Percentiles rank a stretch among this genome's conserved stretches.
These are phyloP conservation scores for Micrasema longulum DNA, from an alignment of 1,140 invertebrate species.

Conservation along the genomic window DNA sequence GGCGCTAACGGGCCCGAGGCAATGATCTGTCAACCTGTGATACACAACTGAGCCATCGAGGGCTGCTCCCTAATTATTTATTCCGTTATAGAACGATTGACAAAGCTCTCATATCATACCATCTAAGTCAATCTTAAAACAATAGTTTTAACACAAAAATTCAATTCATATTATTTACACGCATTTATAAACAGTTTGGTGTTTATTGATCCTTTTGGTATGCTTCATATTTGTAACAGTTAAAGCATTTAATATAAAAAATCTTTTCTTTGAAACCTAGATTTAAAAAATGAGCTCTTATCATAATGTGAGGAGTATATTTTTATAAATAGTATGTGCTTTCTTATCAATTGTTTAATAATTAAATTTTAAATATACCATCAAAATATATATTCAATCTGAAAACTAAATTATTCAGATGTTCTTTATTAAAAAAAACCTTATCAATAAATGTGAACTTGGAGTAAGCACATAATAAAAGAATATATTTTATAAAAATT, in stretches of 20 bases:
- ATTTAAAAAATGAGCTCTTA: conserved; percentile 6
- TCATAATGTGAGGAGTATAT: conserved; percentile 27
- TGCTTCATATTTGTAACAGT: conserved; percentile 25
- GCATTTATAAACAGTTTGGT: conserved; percentile 18
- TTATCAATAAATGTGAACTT: neutral
- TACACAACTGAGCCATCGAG: conserved; percentile 51
- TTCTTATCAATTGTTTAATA: conserved; percentile 1
- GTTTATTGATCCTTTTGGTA: conserved; percentile 28
- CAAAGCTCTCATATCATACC: conserved; percentile 33
- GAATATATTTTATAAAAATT: conserved; percentile 9
- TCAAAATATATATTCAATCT: conserved; percentile 9
- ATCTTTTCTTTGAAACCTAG: neutral
- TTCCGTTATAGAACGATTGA: conserved; percentile 31
- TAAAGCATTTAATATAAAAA: conserved; percentile 31
- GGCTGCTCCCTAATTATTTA: conserved; percentile 45
- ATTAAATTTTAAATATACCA: too few species aligned
- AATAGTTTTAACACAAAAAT: conserved; percentile 16
- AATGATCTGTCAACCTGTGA: conserved; percentile 56
- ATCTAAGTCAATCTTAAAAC: conserved; percentile 26
- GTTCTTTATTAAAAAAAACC: too few species aligned
- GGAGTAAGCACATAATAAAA: neutral
- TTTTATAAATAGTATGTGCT: conserved; percentile 34
- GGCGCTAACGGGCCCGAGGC: conserved; percentile 53
- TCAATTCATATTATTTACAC: conserved; percentile 17
- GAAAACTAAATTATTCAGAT: neutral